Percentiles rank a stretch among this genome's conserved stretches.
Conservation (phyloP, 1,140 invertebrate species). For the Platyscapa corneri region DNA sequence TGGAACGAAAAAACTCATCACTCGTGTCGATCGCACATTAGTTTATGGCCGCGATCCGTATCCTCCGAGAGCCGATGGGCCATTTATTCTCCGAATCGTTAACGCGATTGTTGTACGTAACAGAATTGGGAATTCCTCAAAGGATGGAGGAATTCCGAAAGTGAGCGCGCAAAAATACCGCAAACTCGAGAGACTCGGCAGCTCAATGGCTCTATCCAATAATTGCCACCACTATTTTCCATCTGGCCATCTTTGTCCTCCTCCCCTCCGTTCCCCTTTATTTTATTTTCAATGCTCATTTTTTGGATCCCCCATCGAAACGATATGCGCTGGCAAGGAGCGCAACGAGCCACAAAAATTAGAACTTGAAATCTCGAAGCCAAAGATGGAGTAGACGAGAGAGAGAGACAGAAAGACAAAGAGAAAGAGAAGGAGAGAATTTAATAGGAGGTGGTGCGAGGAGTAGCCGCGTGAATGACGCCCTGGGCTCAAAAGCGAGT, state of each 20-base stretch:
- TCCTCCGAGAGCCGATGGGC: too few relatives aligned
- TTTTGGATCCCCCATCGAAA: background rate
- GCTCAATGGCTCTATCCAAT: background rate
- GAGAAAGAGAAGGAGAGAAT: background rate
- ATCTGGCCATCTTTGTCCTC: background rate
- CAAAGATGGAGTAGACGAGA: too few relatives aligned
- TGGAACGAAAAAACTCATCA: too few relatives aligned
- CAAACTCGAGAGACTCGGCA: background rate
- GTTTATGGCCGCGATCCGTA: too few relatives aligned
- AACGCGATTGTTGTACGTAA: background rate
- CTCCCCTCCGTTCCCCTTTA: background rate
- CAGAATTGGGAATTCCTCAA: background rate
- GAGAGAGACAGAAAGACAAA: background rate
- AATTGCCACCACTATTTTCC: background rate
- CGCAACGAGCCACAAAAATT: constrained; percentile 17
- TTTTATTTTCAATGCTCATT: background rate
- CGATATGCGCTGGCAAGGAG: background rate
- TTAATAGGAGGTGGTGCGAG: background rate
- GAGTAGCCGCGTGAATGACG: background rate
- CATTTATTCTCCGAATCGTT: too few relatives aligned
- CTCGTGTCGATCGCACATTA: too few relatives aligned
- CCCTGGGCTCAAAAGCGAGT: constrained; percentile 18
- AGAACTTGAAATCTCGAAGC: constrained; percentile 22
- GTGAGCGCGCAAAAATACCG: background rate
- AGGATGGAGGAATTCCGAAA: background rate